Percentiles rank a stretch among this genome's conserved stretches.
These are phyloP conservation scores for Acanthurus lineatus DNA, from an alignment of 2,797 vertebrate genomes.

Conservation along the genomic window DNA sequence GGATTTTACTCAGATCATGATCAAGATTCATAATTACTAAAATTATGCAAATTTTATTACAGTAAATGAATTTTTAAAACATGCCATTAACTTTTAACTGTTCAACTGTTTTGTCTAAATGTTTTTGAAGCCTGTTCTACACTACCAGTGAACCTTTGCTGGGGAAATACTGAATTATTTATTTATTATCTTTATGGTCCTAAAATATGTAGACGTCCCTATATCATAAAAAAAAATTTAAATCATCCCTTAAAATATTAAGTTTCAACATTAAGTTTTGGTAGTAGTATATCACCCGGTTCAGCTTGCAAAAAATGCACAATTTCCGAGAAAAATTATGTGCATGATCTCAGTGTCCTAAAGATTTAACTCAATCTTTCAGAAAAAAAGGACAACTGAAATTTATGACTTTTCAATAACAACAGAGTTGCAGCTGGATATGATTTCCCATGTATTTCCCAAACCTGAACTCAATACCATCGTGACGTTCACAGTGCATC, in stretches of 20 bases:
- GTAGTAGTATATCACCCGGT: conserved; percentile 7
- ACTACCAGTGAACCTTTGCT: neutral
- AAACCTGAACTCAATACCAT: conserved; percentile 36
- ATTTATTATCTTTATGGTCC: neutral
- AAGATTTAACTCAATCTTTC: neutral
- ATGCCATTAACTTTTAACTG: neutral
- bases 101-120: neutral
- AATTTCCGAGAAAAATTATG: neutral
- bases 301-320: conserved; percentile 8
- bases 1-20: neutral
- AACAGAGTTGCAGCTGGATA: conserved; percentile 41
- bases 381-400: neutral
- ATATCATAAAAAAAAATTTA: neutral
- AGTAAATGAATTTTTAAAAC: neutral
- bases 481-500: conserved; percentile 38
- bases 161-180: neutral
- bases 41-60: too few species aligned
- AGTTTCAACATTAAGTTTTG: neutral
- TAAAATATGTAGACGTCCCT: neutral
- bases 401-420: conserved; percentile 2
- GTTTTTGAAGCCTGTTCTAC: neutral
- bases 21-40: neutral
- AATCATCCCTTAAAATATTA: conserved; percentile 23
- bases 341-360: conserved; percentile 6
- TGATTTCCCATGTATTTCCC: neutral